phyloP scores from a whole-genome alignment of 2,888 invertebrate genomes.

The Slavum lentiscoides region DNA sequence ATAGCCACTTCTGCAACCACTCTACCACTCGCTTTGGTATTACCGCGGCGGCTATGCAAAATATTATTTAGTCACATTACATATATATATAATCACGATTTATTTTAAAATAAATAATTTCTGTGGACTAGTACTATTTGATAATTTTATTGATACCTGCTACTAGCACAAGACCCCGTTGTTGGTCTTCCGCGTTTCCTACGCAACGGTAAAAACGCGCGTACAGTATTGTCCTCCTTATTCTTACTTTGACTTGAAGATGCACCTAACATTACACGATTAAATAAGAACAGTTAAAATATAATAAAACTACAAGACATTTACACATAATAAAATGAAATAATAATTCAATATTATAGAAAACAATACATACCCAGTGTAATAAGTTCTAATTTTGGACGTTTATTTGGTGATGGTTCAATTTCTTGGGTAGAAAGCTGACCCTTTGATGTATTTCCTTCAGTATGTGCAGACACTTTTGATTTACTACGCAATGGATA shows the following conservation, averaged over 20 bases:
- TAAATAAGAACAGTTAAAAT: neutral
- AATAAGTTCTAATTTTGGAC: slow-evolving; percentile 54
- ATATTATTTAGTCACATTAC: neutral
- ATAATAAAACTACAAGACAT: too few relatives aligned
- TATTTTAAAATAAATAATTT: neutral
- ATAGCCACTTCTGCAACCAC: slow-evolving; percentile 30
- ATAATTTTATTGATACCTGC: slow-evolving; percentile 61
- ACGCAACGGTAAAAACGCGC: slow-evolving; percentile 54
- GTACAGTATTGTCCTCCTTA: slow-evolving; percentile 51
- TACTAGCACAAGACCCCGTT: slow-evolving; percentile 72
- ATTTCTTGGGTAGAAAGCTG: slow-evolving; percentile 48
- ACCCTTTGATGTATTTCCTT: slow-evolving; percentile 37
- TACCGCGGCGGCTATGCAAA: slow-evolving; percentile 40
- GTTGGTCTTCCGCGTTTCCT: slow-evolving; percentile 59
- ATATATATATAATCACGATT: neutral
- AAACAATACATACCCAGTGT: slow-evolving; percentile 53
- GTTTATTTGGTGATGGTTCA: slow-evolving; percentile 54
- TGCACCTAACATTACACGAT: slow-evolving; percentile 37
- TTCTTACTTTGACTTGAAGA: slow-evolving; percentile 54
- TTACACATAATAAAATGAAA: neutral
- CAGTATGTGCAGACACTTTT: slow-evolving; percentile 33
- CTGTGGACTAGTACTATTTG: neutral
- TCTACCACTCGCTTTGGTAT: slow-evolving; percentile 50
- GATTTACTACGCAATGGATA: slow-evolving; percentile 54
- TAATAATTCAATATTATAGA: neutral